Evolutionary conservation across 2,888 invertebrate genomes (phyloP).

Genomic region (Drosophila anomalata): DNA sequence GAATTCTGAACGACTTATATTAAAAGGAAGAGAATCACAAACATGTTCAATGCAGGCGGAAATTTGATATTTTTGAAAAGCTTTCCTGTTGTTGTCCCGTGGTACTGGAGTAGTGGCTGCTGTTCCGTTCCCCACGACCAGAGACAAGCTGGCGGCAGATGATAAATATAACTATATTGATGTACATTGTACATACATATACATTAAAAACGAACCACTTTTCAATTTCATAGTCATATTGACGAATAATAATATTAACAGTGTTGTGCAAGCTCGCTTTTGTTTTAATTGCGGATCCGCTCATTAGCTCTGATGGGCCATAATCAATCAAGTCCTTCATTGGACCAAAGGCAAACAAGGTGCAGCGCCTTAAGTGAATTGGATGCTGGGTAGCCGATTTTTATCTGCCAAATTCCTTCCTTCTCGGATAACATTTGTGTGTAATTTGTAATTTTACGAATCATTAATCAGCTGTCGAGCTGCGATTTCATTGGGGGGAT

Average conservation of each 20-base stretch:
- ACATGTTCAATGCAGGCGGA: slow-evolving; percentile 40
- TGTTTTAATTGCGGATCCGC: slow-evolving; percentile 15
- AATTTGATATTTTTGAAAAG: slow-evolving; percentile 50
- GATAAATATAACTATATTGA: not conserved
- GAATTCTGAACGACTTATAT: not conserved
- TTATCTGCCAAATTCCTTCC: slow-evolving; percentile 30
- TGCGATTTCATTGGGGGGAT: slow-evolving; percentile 42
- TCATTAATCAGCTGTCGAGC: slow-evolving; percentile 73
- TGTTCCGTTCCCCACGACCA: slow-evolving; percentile 36
- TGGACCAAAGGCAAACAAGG: slow-evolving; percentile 58
- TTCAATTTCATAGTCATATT: slow-evolving; percentile 13
- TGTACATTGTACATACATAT: not conserved
- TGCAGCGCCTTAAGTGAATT: slow-evolving; percentile 63
- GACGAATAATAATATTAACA: not conserved
- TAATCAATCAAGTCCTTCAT: slow-evolving; percentile 65
- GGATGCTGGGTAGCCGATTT: slow-evolving; percentile 28
- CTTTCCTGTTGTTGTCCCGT: slow-evolving; percentile 24
- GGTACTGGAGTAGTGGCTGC: slow-evolving; percentile 15
- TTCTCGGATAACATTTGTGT: slow-evolving; percentile 60
- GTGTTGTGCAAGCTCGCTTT: not conserved
- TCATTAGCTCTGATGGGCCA: slow-evolving; percentile 15
- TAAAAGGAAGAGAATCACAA: slow-evolving; percentile 14
- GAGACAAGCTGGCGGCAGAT: slow-evolving; percentile 8
- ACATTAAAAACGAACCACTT: not conserved
- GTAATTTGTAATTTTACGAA: slow-evolving; percentile 75